Evolutionary conservation across 2,888 invertebrate species (phyloP), one percentile per base, ranked within the genome.

Genomic region (Electrophaes corylata): DNA sequence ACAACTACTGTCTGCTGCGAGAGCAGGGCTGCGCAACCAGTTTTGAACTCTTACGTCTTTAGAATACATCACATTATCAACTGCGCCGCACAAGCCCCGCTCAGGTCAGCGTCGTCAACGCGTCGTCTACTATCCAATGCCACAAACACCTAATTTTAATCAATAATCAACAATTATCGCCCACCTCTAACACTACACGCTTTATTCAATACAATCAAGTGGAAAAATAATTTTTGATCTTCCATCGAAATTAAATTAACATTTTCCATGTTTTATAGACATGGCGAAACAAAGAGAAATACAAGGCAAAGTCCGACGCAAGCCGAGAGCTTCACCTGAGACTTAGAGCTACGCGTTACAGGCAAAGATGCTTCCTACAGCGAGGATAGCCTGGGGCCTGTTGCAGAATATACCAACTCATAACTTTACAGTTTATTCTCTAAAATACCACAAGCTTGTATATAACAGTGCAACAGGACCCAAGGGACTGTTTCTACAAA

Each of bases 161-260:
- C 91, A 91, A 91, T 91, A 91, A 91, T 91, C 91, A 91, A 91
- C 91, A 91, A 91, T 89, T 86, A 87, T 84, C 89, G 88, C 86
- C 86, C 88, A 81, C 80, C 85, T 83, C 88, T 90, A 90, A 86
- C 83, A 84, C 88, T 89, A 90, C 88, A 84, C 86, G 86, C 86
- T 81, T 85, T 84, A 79, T 78, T 83, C 78, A 82, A 81, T 88
- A 88, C 86, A 85, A 84, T 88, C 88, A 81, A 91, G 90, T 91
- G 91, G 90, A 91, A 91, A 91, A 91, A 91, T 91, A 91, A 79
- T 88, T 87, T 88, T 88, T 84, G 84, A 87, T 88, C 84, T 78
- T 84, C 83, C 86, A 80, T 87, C 79, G 82, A 84, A 87, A 88
- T 84, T 78, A 88, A 88, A 84, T 71, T 79, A 85, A 86, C 84